A percentile compares a stretch with the other conserved stretches of the same genome.
These are phyloP conservation scores for Henricia sp. DNA, from an alignment of 53 echinoderm and acorn worm genomes.

Conservation along the genomic window DNA sequence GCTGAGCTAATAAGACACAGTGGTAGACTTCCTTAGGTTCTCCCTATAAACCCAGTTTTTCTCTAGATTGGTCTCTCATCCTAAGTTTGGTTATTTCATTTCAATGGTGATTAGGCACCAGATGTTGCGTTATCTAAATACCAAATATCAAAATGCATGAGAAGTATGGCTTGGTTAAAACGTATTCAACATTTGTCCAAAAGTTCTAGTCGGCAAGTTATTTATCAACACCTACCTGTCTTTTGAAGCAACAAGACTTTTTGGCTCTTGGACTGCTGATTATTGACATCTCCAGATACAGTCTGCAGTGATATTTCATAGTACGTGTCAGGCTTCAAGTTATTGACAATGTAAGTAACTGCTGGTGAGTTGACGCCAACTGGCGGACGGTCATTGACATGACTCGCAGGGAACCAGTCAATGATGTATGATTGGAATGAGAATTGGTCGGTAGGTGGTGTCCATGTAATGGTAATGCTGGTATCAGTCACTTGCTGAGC, in stretches of 20 bases:
- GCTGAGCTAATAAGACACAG: too few relatives aligned
- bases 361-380: background rate
- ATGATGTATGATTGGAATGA: conserved; percentile 24
- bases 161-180: too few relatives aligned
- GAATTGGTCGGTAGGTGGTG: conserved; percentile 1
- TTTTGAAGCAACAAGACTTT: conserved; percentile 30
- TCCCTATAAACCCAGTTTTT: too few relatives aligned
- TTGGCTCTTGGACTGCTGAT: conserved; percentile 7
- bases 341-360: background rate
- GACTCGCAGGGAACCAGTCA: conserved; percentile 45
- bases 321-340: conserved; percentile 29
- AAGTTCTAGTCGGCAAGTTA: too few relatives aligned
- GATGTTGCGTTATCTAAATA: too few relatives aligned
- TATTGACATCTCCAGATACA: background rate
- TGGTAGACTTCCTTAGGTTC: too few relatives aligned
- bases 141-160: too few relatives aligned
- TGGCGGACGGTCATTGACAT: conserved; percentile 1
- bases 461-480: conserved; percentile 23
- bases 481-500: background rate
- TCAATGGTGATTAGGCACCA: too few relatives aligned
- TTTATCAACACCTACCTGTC: conserved; percentile 19
- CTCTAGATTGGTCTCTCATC: too few relatives aligned
- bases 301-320: conserved; percentile 33
- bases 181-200: too few relatives aligned
- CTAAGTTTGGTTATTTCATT: too few relatives aligned